Percentiles rank a stretch among this genome's conserved stretches.
Evolutionary conservation across 2,797 vertebrate genomes (phyloP).

Genomic region (Xenops minutus): DNA sequence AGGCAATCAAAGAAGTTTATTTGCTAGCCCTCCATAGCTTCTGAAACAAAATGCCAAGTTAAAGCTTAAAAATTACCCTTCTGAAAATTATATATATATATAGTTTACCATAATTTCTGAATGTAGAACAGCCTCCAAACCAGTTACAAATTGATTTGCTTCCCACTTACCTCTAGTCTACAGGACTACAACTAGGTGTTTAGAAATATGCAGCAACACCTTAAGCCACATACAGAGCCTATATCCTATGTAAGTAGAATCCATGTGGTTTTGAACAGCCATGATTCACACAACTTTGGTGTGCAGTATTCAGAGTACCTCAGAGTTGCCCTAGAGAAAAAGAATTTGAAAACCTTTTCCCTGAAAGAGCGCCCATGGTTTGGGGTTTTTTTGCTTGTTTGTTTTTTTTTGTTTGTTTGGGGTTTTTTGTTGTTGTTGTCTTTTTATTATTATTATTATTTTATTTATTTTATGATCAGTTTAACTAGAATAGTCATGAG

Average conservation of each 20-base stretch:
- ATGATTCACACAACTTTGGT: not conserved
- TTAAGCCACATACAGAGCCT: not conserved
- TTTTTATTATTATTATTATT: no score
- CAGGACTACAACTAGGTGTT: not conserved
- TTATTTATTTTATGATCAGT: not conserved
- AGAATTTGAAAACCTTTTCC: not conserved
- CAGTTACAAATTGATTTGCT: not conserved
- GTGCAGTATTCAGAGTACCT: not conserved
- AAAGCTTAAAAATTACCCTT: not conserved
- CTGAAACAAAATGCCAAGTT: not conserved
- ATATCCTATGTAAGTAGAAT: not conserved
- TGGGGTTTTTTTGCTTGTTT: not conserved
- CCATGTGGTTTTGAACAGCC: not conserved
- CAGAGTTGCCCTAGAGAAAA: not conserved
- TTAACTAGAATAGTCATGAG: not conserved
- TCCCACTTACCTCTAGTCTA: not conserved
- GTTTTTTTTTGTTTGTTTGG: no score
- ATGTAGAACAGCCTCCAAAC: not conserved
- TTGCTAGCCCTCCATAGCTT: not conserved
- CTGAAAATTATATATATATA: not conserved
- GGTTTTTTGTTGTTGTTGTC: no score
- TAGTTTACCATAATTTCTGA: not conserved
- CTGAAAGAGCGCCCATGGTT: not conserved
- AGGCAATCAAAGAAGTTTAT: not conserved
- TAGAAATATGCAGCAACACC: not conserved